These are phyloP conservation scores for Crenichthys baileyi DNA, from an alignment of 2,797 vertebrate species.

Conservation along the genomic window DNA sequence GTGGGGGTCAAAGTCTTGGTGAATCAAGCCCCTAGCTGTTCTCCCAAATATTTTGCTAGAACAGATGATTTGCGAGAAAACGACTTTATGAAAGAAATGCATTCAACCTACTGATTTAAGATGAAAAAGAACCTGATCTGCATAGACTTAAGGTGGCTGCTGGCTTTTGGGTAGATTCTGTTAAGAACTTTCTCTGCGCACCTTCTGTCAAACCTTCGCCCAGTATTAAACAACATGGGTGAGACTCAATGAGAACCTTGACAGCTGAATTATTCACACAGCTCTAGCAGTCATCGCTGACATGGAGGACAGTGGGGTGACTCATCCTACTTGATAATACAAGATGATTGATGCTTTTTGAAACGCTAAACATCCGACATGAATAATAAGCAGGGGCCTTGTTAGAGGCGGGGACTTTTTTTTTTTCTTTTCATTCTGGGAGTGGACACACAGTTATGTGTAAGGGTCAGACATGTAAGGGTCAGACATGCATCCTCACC, in stretches of 20 bases:
- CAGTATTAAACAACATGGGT: constrained; percentile 43
- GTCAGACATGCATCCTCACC: constrained; percentile 43
- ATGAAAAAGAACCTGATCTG: background rate
- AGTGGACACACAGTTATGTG: constrained; percentile 4
- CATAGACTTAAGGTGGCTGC: background rate
- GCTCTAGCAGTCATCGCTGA: constrained; percentile 53
- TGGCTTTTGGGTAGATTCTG: background rate
- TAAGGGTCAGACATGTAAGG: constrained; percentile 37
- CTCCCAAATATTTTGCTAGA: background rate
- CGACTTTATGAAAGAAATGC: background rate
- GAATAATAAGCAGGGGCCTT: constrained; percentile 52
- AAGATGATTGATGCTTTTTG: constrained; percentile 63
- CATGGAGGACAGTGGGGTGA: constrained; percentile 65
- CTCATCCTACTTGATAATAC: constrained; percentile 67
- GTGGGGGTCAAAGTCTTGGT: background rate
- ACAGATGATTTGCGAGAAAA: background rate
- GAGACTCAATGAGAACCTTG: constrained; percentile 38
- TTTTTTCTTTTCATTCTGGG: background rate
- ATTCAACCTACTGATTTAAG: too few species aligned
- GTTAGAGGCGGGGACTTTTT: constrained; percentile 4
- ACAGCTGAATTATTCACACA: constrained; percentile 58
- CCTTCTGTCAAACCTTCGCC: constrained; percentile 38
- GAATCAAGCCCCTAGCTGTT: background rate
- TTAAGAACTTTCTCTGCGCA: background rate
- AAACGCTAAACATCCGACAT: constrained; percentile 59